phyloP scores from a whole-genome alignment of 2,797 vertebrate genomes.

The Catostomus latipinnis region DNA sequence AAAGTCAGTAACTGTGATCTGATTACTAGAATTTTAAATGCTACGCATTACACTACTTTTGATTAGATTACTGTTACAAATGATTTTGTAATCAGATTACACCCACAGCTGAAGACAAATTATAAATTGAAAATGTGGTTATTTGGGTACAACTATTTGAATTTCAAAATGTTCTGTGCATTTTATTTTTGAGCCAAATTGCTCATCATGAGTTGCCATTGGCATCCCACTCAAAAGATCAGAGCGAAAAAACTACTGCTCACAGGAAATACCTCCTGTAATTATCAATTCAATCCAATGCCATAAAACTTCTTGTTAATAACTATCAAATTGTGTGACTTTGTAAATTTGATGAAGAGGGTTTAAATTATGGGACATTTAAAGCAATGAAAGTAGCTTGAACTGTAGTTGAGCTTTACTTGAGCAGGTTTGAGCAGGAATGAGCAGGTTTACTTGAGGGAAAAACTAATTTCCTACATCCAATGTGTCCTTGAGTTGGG shows the following conservation, averaged over 20 bases:
- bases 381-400: not conserved
- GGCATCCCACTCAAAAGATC: not conserved
- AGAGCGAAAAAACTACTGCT: not conserved
- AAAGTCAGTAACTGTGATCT: no score
- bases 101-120: no score
- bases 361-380: no score
- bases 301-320: not conserved
- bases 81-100: no score
- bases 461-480: not conserved
- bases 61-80: no score
- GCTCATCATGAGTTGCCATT: not conserved
- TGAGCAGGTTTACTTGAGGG: slow-evolving; percentile 6
- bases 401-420: no score
- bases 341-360: not conserved
- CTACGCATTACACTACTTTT: no score
- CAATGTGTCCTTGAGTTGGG: slow-evolving; percentile 36
- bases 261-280: no score
- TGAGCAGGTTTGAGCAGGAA: not conserved
- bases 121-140: no score
- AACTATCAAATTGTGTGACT: not conserved
- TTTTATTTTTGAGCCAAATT: not conserved
- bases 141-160: not conserved
- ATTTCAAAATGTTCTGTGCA: slow-evolving; percentile 24
- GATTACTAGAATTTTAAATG: no score
- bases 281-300: no score